Base-by-base conservation (phyloP, 2,888 invertebrate species). In the Zaprionus lineosus region DNA sequence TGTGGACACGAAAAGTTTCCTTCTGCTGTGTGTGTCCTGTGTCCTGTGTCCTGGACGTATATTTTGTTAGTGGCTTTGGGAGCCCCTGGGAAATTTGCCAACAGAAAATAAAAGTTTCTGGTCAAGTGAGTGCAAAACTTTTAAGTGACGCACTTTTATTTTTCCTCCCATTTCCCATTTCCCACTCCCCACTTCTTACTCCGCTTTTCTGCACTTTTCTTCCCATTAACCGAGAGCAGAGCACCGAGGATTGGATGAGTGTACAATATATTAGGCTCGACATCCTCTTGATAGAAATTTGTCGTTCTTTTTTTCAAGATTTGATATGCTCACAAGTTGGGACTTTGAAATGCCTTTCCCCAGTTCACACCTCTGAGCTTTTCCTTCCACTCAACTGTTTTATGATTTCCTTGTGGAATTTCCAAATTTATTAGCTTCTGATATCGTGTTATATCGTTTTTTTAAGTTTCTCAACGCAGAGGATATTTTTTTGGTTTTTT, bases 91-190 rank as follows among this genome's bases (percentile, higher is more conserved):
- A 82, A 82, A 82, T 82, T 84, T 74, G 71, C 69, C 78, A 82
- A 86, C 82, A 77, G 81, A 86, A 82, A 86, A 82, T 82, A 82
- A 81, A 81, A 82, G 84, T 82, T 81, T 84, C 74, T 82, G 86
- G 81, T 81, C 81, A 81, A 81, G 81, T 86, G 86, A 86, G 82
- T 86, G 81, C 82, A 71, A 82, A 81, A 82, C 78, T 82, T 82
- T 82, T 82, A 82, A 86, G 81, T 82, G 81, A 82, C 86, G 81
- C 81, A 82, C 84, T 82, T 82, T 84, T 71, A 63, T 46, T 21
- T 48, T 40, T 59, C 43, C 34, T 36, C 15, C 9, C 2, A 4
- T 3, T 14, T 11, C 18, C 9, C 43, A 3, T 19, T 7, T 19
- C 26, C 21, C 11, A 44, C 31, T 34, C 14, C 24, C 31, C 37